Conservation (phyloP, 2,113 vertebrate species). For the Paradisaea rubra region DNA sequence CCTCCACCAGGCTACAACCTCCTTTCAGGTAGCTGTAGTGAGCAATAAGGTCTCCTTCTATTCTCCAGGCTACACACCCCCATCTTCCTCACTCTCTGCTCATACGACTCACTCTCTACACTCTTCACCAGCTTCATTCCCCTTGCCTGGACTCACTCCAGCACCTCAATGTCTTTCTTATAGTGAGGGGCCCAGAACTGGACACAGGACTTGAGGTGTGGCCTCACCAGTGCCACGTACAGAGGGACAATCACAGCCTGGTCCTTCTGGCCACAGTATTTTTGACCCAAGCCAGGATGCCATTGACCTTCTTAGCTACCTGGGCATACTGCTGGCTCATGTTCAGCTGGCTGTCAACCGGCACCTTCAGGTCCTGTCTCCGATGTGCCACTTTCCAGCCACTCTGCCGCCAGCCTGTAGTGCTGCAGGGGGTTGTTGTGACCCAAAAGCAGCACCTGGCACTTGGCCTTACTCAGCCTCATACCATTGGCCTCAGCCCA, state of each 20-base stretch:
- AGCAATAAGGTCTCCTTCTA: neutral
- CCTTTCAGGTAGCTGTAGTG: neutral
- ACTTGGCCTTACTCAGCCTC: no score
- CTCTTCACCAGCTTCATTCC: neutral
- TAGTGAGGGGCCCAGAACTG: neutral
- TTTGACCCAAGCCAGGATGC: neutral
- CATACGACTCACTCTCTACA: no score
- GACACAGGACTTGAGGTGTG: neutral
- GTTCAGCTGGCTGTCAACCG: neutral
- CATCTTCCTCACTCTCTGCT: neutral
- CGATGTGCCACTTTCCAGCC: neutral
- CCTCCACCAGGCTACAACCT: neutral
- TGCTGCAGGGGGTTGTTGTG: neutral
- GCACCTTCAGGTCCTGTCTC: no score
- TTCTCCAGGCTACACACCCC: neutral
- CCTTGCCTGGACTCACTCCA: neutral
- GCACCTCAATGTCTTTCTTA: neutral
- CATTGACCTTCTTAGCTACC: no score
- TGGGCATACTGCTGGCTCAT: neutral
- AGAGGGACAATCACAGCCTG: neutral
- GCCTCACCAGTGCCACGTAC: accelerated
- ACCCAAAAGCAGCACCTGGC: neutral
- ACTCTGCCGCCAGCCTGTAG: no score
- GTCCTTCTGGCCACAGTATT: neutral
- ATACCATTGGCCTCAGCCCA: no score